A percentile compares a stretch with the other conserved stretches of the same genome.
These are phyloP conservation scores for Epinotia demarniana DNA, from an alignment of 2,888 invertebrate genomes.

Conservation along the genomic window DNA sequence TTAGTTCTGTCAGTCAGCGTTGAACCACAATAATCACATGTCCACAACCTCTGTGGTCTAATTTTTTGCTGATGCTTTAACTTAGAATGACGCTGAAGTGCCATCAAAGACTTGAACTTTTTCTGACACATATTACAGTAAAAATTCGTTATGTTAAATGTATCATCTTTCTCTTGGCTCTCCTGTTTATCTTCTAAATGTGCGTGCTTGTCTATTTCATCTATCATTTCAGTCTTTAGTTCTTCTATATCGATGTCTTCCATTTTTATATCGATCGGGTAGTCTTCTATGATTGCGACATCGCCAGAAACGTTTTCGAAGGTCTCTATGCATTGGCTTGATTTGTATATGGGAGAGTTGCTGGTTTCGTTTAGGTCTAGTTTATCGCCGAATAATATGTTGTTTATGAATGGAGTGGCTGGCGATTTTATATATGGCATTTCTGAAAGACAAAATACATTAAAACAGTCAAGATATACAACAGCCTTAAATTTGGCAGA, in stretches of 20 bases:
- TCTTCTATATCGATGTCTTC: conserved; percentile 43
- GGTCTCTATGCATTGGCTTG: conserved; percentile 51
- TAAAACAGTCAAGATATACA: not conserved
- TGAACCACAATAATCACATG: conserved; percentile 64
- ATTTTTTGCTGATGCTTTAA: conserved; percentile 52
- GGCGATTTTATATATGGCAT: conserved; percentile 54
- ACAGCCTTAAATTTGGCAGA: no score
- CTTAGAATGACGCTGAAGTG: conserved; percentile 64
- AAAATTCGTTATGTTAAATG: conserved; percentile 59
- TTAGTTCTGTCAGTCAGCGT: conserved; percentile 47
- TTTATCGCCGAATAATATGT: conserved; percentile 70
- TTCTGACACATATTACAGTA: conserved; percentile 67
- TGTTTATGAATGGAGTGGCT: conserved; percentile 70
- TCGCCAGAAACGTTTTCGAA: conserved; percentile 51
- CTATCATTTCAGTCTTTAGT: conserved; percentile 27
- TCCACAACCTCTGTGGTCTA: conserved; percentile 41
- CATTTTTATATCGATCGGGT: conserved; percentile 50
- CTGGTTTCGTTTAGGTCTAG: conserved; percentile 49
- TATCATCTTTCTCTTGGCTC: conserved; percentile 46
- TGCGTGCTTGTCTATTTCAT: conserved; percentile 12
- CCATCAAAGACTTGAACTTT: conserved; percentile 53
- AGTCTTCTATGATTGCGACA: conserved; percentile 61
- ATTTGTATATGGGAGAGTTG: conserved; percentile 41
- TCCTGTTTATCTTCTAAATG: not conserved
- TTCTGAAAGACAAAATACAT: conserved; percentile 48